These are phyloP conservation scores for Gymnopithys bicolor DNA, from an alignment of 2,797 vertebrate genomes.

Conservation along the genomic window DNA sequence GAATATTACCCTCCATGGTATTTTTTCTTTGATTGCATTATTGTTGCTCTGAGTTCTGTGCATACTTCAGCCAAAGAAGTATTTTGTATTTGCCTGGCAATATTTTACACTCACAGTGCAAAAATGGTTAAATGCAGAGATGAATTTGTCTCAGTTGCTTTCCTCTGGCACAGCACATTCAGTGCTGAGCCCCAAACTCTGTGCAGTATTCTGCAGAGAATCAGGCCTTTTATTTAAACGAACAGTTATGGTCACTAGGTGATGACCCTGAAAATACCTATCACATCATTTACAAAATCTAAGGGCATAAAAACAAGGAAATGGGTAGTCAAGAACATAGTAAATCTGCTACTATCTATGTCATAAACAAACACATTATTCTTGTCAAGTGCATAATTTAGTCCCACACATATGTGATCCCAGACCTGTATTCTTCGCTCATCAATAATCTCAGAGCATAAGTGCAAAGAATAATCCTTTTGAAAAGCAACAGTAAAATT, in stretches of 20 bases:
- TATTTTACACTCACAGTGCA: background rate
- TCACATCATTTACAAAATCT: background rate
- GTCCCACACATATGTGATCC: background rate
- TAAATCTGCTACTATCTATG: constrained; percentile 15
- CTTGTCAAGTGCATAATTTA: constrained; percentile 3
- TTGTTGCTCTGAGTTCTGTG: background rate
- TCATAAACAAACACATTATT: constrained; percentile 34
- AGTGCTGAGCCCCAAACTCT: background rate
- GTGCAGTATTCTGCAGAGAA: background rate
- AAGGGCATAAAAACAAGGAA: background rate
- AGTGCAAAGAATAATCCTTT: background rate
- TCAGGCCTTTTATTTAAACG: background rate
- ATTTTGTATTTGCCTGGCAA: background rate
- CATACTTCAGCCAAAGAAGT: background rate
- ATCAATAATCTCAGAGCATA: background rate
- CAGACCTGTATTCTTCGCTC: background rate
- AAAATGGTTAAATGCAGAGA: background rate
- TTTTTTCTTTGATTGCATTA: background rate
- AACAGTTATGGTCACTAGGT: background rate
- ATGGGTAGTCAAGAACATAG: background rate
- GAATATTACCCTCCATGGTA: background rate
- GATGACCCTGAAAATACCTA: constrained; percentile 17
- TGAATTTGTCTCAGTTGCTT: background rate
- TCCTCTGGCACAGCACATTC: background rate
- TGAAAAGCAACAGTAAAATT: constrained; percentile 18